Conservation (phyloP, 2,113 vertebrate genomes). For the Phyllostomus discolor region DNA sequence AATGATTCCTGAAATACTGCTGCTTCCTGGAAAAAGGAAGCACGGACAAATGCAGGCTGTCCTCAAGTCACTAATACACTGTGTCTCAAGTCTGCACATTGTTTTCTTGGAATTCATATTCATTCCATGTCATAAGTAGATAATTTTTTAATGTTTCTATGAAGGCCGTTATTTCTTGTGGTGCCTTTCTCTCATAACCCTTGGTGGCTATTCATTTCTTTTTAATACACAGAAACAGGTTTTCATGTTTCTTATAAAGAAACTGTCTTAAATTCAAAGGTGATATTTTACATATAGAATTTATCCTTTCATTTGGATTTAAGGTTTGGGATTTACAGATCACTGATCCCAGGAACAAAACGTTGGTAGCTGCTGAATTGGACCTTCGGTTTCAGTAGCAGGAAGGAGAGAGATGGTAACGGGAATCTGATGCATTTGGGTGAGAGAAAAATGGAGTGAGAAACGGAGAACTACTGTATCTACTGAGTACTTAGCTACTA, state of each 20-base stretch:
- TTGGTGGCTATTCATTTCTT: not conserved
- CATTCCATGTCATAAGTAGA: not conserved
- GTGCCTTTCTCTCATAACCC: not conserved
- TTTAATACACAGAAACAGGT: not conserved
- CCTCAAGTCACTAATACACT: not conserved
- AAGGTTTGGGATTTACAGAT: not conserved
- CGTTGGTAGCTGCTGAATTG: not conserved
- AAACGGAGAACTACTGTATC: not conserved
- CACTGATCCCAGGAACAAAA: not conserved
- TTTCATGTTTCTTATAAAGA: not conserved
- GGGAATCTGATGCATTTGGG: not conserved
- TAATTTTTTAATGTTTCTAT: not conserved
- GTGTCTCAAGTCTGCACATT: not conserved
- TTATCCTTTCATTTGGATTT: not conserved
- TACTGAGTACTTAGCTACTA: not conserved
- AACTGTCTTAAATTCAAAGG: not conserved
- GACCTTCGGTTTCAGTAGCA: not conserved
- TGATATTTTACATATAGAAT: not conserved
- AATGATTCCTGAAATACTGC: not conserved
- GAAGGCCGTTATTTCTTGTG: not conserved
- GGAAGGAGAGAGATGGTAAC: not conserved
- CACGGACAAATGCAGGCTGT: not conserved
- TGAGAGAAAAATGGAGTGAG: not conserved
- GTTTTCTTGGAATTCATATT: slow-evolving; percentile 31
- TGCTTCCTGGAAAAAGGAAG: slow-evolving; percentile 24